Evolutionary conservation across 2,888 invertebrate species (phyloP), one percentile per base, ranked within the genome.

Genomic region (Scaeva pyrastri): DNA sequence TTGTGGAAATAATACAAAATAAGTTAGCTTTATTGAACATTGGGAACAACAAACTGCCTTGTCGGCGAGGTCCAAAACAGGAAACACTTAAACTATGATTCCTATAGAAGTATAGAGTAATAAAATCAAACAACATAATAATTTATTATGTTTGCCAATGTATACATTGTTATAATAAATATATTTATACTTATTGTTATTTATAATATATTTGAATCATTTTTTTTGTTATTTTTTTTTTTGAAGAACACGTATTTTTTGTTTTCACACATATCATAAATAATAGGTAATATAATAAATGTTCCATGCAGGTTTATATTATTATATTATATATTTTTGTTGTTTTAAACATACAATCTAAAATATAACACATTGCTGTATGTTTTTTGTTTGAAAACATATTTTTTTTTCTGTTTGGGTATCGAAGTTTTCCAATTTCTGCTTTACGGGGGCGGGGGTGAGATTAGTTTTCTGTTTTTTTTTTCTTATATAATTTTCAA

Each of bases 141-240:
- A 21, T 16, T 26, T 64, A 26, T 62, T 64, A 43, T 78, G 62
- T 64, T 81, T 76, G 85, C 85, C 85, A 80, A 85, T 85, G 80
- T 81, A 73, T 73, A 74, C 81, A 77, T 76, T 80, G 81, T 71
- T 36, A 73, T 81, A 85, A 81, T 85, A 85, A 85, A 85, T 85
- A 85, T 85, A 84, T 79, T 84, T 79, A 74, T 79, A 85, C 80
- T 78, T 81, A 85, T 68, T 52, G 21, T 52, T 68, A 68, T 36
- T 50, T 66, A 50, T 64, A 21, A 62, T 56, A 78, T 72, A 62
- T 74, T 82, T 77, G 56, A 77, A 56, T 79, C 55, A 74, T 66
- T 12, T 16, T 36, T 45, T 48, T 45, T 62, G 0, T 62, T 26
- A 16, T 19, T 39, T 60, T 39, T 60, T 10, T 39, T 80, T 81